Evolutionary conservation across 2,888 invertebrate genomes (phyloP), one percentile per base, ranked within the genome.

Genomic region (Cloeon dipterum): DNA sequence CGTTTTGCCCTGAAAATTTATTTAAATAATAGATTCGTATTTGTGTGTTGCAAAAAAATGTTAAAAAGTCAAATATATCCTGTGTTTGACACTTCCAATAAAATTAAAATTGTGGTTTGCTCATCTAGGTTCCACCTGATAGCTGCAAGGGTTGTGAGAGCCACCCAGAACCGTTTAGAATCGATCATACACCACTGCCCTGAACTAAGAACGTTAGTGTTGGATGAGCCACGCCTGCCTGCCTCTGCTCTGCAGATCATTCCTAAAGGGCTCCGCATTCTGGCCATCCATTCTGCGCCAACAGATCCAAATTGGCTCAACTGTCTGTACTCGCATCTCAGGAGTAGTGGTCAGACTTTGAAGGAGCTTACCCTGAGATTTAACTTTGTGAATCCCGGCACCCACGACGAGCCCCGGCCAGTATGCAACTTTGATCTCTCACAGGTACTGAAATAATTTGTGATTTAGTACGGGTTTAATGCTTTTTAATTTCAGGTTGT

Each of bases 201-300:
- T 3, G 46, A 42, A 29, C 44, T 58, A 8, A 51, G 54, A 26
- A 54, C 52, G 39, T 46, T 59, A 4, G 52, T 53, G 33, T 55
- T 59, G 14, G 50, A 50, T 1, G 57, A 58, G 39, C 57, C 57
- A 0, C 50, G 54, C 41, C 57, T 57, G 45, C 49, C 54, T 5
- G 55, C 57, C 1, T 50, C 52, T 35, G 51, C 52, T 3, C 44
- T 58, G 5, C 42, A 49, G 25, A 42, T 55, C 3, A 54, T 59
- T 36, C 52, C 55, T 0, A 19, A 36, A 10, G 48, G 47, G 17
- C 45, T 59, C 14, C 52, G 56, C 0, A 51, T 50, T 5, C 46
- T 58, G 21, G 55, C 49, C 26, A 45, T 59, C 4, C 55, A 58
- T 34, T 47, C 50, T 8, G 52, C 57, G 13, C 57, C 58, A 1